These are phyloP conservation scores for Polyergus mexicanus DNA, from an alignment of 1,140 invertebrate genomes.

Conservation along the genomic window DNA sequence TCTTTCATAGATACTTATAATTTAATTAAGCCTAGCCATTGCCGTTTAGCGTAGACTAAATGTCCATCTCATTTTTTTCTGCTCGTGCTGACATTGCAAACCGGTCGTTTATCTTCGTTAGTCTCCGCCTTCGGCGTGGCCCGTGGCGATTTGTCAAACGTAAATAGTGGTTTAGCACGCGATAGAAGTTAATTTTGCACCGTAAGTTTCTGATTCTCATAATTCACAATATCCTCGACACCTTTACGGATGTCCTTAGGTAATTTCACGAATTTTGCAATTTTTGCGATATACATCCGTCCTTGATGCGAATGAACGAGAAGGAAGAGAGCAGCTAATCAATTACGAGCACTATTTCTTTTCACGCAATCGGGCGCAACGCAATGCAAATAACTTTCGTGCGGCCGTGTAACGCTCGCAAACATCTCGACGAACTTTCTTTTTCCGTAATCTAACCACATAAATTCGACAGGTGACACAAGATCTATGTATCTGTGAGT, in stretches of 20 bases:
- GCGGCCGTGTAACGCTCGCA: slow-evolving; percentile 34
- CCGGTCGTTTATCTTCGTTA: slow-evolving; percentile 71
- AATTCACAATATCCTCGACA: slow-evolving; percentile 49
- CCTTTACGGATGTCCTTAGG: slow-evolving; percentile 15
- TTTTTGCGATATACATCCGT: slow-evolving; percentile 16
- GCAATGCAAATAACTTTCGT: slow-evolving; percentile 52
- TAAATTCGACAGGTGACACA: slow-evolving; percentile 43
- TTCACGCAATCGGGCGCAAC: background rate
- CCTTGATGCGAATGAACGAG: slow-evolving; percentile 34
- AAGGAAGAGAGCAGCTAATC: slow-evolving; percentile 26
- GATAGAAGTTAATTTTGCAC: slow-evolving; percentile 18
- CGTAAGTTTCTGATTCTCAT: slow-evolving; percentile 8
- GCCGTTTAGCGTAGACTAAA: slow-evolving; percentile 28
- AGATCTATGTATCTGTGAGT: slow-evolving; percentile 29
- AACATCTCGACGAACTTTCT: slow-evolving; percentile 65
- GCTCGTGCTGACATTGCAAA: slow-evolving; percentile 6
- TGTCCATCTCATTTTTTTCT: slow-evolving; percentile 33
- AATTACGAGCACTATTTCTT: slow-evolving; percentile 13
- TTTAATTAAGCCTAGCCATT: slow-evolving; percentile 63
- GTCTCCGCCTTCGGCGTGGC: slow-evolving; percentile 4
- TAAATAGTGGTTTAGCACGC: slow-evolving; percentile 31
- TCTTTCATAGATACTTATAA: background rate
- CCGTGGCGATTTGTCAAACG: slow-evolving; percentile 52
- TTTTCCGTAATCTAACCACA: slow-evolving; percentile 43
- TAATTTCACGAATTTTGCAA: slow-evolving; percentile 50